phyloP scores from a whole-genome alignment of 2,888 invertebrate genomes.

The Oscheius onirici region DNA sequence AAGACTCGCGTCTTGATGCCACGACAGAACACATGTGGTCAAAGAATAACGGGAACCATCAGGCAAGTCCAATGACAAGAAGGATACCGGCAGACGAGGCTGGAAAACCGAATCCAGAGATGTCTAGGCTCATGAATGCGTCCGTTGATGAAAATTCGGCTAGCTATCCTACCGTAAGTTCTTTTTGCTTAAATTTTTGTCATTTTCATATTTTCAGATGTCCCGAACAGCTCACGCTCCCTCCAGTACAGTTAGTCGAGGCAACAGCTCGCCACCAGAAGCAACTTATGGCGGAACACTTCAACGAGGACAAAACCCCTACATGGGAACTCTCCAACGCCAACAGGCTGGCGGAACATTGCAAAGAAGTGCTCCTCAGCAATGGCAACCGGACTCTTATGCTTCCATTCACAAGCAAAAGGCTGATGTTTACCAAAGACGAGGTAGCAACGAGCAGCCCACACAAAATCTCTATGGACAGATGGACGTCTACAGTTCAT shows the following conservation, averaged over 20 bases:
- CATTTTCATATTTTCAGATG: constrained; percentile 10
- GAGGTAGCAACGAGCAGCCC: constrained; percentile 40
- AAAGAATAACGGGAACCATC: constrained; percentile 30
- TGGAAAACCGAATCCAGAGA: constrained; percentile 45
- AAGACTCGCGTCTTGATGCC: constrained; percentile 42
- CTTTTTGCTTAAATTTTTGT: neutral
- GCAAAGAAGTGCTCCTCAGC: constrained; percentile 29
- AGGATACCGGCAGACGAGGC: constrained; percentile 38
- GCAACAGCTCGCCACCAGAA: constrained; percentile 54
- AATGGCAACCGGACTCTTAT: constrained; percentile 46
- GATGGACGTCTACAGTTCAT: constrained; percentile 41
- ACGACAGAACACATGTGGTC: constrained; percentile 72
- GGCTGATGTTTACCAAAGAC: constrained; percentile 34
- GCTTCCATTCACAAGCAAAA: constrained; percentile 56
- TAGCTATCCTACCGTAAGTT: constrained; percentile 44
- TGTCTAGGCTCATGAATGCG: constrained; percentile 45
- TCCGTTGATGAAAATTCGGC: constrained; percentile 45
- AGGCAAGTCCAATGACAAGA: constrained; percentile 25
- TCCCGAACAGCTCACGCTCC: neutral
- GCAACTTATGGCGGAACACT: constrained; percentile 37
- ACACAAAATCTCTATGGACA: constrained; percentile 36
- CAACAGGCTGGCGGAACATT: constrained; percentile 41
- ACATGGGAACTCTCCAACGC: constrained; percentile 44
- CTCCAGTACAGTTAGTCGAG: constrained; percentile 28
- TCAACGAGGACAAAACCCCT: constrained; percentile 38